These are phyloP conservation scores for Troglohyphantes excavatus DNA, from an alignment of 2,888 invertebrate species.

Conservation along the genomic window DNA sequence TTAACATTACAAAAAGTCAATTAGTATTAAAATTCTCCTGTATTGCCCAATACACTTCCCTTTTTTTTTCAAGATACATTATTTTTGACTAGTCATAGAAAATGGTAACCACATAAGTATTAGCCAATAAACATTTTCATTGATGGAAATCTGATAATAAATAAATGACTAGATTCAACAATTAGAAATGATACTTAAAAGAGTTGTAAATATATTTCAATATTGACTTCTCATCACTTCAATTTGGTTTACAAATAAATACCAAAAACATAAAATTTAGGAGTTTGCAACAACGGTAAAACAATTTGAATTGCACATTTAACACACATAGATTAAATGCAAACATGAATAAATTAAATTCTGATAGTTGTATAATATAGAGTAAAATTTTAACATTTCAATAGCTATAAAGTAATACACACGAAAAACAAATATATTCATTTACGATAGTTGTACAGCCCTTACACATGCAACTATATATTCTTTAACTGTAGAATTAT, in stretches of 20 bases:
- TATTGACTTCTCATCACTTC: neutral
- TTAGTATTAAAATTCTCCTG: neutral
- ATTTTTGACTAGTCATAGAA: too few species aligned
- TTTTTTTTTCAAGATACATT: neutral
- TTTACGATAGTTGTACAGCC: constrained; percentile 62
- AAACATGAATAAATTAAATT: constrained; percentile 28
- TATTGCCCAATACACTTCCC: neutral
- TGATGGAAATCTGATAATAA: neutral
- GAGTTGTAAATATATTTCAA: too few species aligned
- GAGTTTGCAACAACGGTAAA: constrained; percentile 2
- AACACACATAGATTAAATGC: constrained; percentile 22
- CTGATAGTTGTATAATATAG: constrained; percentile 22
- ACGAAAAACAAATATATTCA: constrained; percentile 63
- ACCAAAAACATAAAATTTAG: constrained; percentile 41
- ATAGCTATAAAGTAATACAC: constrained; percentile 72
- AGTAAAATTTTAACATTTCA: constrained; percentile 29
- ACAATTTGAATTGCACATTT: constrained; percentile 11
- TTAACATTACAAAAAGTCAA: neutral
- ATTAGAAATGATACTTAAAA: neutral
- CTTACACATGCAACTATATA: constrained; percentile 75
- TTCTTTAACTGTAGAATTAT: constrained; percentile 59
- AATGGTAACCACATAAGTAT: neutral
- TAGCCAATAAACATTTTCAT: neutral
- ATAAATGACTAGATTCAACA: constrained; percentile 3
- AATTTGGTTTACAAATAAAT: constrained; percentile 11